Percentiles rank a stretch among this genome's conserved stretches.
Evolutionary conservation across 2,797 vertebrate species (phyloP).

Genomic region (Apogon talboti): DNA sequence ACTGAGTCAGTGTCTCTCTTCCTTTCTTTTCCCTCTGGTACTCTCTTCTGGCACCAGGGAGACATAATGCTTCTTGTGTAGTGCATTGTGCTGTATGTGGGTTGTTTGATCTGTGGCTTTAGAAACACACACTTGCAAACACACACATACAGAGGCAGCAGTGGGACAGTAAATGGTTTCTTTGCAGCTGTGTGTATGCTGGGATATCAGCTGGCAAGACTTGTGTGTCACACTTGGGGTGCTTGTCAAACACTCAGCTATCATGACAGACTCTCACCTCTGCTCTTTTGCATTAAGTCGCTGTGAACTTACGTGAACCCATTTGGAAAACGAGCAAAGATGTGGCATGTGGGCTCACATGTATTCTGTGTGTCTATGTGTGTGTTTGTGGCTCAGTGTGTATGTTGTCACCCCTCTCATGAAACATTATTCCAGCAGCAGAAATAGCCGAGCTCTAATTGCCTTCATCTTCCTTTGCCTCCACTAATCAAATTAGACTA

Average conservation of each 20-base stretch:
- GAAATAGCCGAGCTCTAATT: slow-evolving; percentile 80
- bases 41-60: slow-evolving; percentile 52
- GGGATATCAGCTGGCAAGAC: slow-evolving; percentile 50
- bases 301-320: slow-evolving; percentile 51
- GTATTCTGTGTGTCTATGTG: slow-evolving; percentile 20
- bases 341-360: slow-evolving; percentile 8
- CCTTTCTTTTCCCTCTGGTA: slow-evolving; percentile 41
- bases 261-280: slow-evolving; percentile 57
- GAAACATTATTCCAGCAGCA: slow-evolving; percentile 72
- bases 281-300: slow-evolving; percentile 54
- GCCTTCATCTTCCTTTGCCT: slow-evolving; percentile 78
- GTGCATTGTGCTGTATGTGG: slow-evolving; percentile 52
- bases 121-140: slow-evolving; percentile 19
- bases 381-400: slow-evolving; percentile 26
- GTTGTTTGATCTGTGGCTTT: slow-evolving; percentile 58
- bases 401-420: slow-evolving; percentile 66
- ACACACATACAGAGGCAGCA: slow-evolving; percentile 24
- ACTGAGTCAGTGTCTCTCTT: slow-evolving; percentile 45
- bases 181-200: slow-evolving; percentile 40
- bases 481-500: slow-evolving; percentile 82
- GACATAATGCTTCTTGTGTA: slow-evolving; percentile 53
- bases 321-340: slow-evolving; percentile 37
- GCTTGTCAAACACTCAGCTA: slow-evolving; percentile 58
- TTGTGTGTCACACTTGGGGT: slow-evolving; percentile 38
- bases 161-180: slow-evolving; percentile 37